These are phyloP conservation scores for Tokudaia tokunoshimensis DNA, from an alignment of 2,797 vertebrate genomes.

Conservation along the genomic window DNA sequence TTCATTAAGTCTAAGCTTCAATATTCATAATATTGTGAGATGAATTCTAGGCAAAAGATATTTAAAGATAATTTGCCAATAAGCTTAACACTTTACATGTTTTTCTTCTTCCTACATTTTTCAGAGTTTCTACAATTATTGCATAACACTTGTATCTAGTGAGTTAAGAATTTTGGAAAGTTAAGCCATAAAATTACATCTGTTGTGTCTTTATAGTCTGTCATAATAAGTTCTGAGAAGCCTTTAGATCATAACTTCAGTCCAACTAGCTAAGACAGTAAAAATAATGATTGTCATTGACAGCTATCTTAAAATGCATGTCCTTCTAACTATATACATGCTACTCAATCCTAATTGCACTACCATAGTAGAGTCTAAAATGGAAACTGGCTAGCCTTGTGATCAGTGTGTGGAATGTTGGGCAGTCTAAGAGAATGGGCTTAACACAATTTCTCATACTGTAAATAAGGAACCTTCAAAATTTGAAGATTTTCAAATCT, in stretches of 20 bases:
- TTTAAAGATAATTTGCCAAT: slow-evolving; percentile 43
- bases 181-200: background rate
- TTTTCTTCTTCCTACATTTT: slow-evolving; percentile 59
- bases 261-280: slow-evolving; percentile 17
- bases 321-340: background rate
- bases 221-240: slow-evolving; percentile 31
- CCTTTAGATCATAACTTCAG: background rate
- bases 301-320: background rate
- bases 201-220: background rate
- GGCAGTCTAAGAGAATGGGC: background rate
- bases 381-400: background rate
- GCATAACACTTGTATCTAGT: slow-evolving; percentile 2
- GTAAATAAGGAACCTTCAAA: background rate
- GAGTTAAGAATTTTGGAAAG: slow-evolving; percentile 31
- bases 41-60: background rate
- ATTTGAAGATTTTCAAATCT: background rate
- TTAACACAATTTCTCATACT: background rate
- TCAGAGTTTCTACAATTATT: slow-evolving; percentile 42
- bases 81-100: background rate
- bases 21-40: background rate
- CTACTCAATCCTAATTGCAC: background rate
- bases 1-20: slow-evolving; percentile 20
- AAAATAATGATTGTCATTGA: background rate
- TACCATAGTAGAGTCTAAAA: background rate
- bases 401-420: background rate